Conservation (phyloP, 2,888 invertebrate species). For the Hydrotaea cyrtoneurina region DNA sequence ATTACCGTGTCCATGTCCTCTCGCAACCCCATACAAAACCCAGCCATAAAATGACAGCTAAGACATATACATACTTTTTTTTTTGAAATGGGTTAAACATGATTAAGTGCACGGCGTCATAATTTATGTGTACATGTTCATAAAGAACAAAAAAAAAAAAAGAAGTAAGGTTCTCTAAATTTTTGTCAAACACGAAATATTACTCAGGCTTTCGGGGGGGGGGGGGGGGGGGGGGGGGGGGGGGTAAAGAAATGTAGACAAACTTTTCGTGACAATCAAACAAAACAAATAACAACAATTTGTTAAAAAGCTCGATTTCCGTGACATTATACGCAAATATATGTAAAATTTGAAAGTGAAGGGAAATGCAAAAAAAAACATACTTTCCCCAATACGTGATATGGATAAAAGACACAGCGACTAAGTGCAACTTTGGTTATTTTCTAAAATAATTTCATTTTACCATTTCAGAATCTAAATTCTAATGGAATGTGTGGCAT, state of each 20-base stretch:
- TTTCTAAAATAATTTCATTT: no score
- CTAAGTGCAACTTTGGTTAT: no score
- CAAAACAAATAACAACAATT: not conserved
- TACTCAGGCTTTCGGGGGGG: slow-evolving; percentile 9
- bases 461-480: no score
- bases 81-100: not conserved
- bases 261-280: slow-evolving; percentile 18
- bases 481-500: no score
- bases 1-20: no score
- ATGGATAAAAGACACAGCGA: no score
- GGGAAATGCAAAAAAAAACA: no score
- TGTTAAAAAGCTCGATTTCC: slow-evolving; percentile 10
- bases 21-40: not conserved
- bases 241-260: not conserved
- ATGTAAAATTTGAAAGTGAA: slow-evolving; percentile 12
- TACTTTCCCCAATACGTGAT: not conserved
- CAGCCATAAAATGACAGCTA: not conserved
- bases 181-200: slow-evolving; percentile 19
- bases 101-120: not conserved
- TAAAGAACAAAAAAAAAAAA: not conserved
- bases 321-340: slow-evolving; percentile 20
- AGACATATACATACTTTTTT: no score
- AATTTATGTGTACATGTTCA: not conserved
- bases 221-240: no score
- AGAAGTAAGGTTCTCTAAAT: not conserved